Evolutionary conservation across 2,113 vertebrate species (phyloP).

Genomic region (Atlantisia rogersi): DNA sequence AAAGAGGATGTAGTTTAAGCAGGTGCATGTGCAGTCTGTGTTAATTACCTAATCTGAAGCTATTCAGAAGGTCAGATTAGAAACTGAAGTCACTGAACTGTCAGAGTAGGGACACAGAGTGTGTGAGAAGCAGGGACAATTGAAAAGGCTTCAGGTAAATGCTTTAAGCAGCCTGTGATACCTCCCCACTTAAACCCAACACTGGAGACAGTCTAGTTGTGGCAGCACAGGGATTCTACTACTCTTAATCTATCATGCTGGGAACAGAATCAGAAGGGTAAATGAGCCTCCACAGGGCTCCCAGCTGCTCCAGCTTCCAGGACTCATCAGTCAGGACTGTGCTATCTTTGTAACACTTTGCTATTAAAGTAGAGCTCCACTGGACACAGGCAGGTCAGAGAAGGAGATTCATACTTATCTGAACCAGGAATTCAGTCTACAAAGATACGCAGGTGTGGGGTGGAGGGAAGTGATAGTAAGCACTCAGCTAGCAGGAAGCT

Average conservation of each 20-base stretch:
- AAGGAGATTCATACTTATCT: not conserved
- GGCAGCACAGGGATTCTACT: not conserved
- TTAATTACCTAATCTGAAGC: not conserved
- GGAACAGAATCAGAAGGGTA: not conserved
- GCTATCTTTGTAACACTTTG: slow-evolving; percentile 56
- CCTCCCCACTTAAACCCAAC: not conserved
- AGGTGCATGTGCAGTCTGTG: not conserved
- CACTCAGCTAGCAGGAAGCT: not conserved
- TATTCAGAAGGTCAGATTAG: not conserved
- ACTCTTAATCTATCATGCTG: not conserved
- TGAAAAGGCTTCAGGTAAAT: not conserved
- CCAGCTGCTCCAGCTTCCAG: not conserved
- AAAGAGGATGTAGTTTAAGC: not conserved
- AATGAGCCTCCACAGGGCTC: not conserved
- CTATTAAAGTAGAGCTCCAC: slow-evolving; percentile 34
- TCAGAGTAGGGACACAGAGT: not conserved
- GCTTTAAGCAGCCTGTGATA: not conserved
- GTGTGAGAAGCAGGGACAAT: not conserved
- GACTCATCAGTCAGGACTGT: slow-evolving; percentile 9
- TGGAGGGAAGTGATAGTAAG: slow-evolving; percentile 8
- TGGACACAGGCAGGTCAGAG: not conserved
- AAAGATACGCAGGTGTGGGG: slow-evolving; percentile 30
- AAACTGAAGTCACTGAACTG: slow-evolving; percentile 2
- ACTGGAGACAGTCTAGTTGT: not conserved
- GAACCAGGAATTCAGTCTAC: slow-evolving; percentile 40